Evolutionary conservation across 2,113 vertebrate species (phyloP).

Genomic region (Zeus faber): DNA sequence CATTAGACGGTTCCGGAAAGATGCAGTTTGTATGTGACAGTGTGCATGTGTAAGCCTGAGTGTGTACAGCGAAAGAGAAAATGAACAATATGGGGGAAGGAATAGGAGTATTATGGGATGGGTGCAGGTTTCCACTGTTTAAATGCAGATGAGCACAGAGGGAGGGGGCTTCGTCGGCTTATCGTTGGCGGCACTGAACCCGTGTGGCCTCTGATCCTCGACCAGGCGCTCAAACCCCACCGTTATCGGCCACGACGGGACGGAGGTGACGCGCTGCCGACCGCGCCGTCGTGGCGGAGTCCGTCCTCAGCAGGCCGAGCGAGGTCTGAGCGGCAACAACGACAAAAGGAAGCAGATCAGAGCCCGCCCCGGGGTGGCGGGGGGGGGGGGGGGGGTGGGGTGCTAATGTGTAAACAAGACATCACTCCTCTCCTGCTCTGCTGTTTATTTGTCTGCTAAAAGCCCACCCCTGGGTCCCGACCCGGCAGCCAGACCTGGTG

Average conservation of each 20-base stretch:
- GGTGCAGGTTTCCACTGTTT: too few species aligned
- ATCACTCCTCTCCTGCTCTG: conserved; percentile 87
- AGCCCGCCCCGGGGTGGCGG: background rate
- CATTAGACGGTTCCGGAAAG: conserved; percentile 91
- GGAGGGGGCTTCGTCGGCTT: too few species aligned
- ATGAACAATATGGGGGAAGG: too few species aligned
- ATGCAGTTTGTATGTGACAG: conserved; percentile 75
- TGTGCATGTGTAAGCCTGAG: conserved; percentile 21
- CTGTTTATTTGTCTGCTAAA: conserved; percentile 85
- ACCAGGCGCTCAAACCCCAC: too few species aligned
- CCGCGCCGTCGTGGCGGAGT: background rate
- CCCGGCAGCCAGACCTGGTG: conserved; percentile 62
- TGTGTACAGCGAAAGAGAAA: conserved; percentile 10
- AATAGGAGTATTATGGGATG: too few species aligned
- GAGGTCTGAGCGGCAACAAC: background rate
- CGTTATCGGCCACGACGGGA: background rate
- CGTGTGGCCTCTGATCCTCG: too few species aligned
- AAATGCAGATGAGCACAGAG: background rate
- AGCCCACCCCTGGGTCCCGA: conserved; percentile 69
- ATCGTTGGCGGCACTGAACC: too few species aligned
- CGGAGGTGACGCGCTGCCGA: background rate
- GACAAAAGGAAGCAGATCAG: background rate
- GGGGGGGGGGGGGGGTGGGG: conserved; percentile 23
- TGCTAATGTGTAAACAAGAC: conserved; percentile 94
- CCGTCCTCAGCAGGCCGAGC: background rate